phyloP scores from a whole-genome alignment of 1,140 invertebrate species.

The Chironomus tepperi region DNA sequence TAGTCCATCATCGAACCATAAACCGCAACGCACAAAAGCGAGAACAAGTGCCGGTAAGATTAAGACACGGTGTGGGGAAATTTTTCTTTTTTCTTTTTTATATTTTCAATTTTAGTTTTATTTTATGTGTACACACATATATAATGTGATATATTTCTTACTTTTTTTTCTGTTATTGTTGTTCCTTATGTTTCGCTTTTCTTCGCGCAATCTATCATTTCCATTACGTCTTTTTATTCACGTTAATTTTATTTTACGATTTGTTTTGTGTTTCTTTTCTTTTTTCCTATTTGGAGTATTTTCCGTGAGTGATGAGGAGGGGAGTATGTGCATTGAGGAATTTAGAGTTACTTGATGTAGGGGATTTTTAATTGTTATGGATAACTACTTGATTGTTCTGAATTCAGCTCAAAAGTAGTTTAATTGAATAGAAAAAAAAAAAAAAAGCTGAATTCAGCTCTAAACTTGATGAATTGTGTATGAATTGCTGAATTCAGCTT shows the following conservation, averaged over 20 bases:
- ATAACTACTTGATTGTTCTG: too few species aligned
- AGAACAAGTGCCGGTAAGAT: conserved; percentile 41
- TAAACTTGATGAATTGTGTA: too few species aligned
- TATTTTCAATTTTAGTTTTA: conserved; percentile 26
- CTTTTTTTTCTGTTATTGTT: background rate
- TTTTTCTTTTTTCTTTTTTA: conserved; percentile 27
- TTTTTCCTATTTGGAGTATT: too few species aligned
- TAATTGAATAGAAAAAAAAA: too few species aligned
- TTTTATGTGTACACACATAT: background rate
- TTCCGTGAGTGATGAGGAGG: too few species aligned
- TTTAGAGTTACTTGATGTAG: too few species aligned
- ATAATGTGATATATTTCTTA: too few species aligned
- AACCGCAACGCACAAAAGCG: conserved; percentile 39
- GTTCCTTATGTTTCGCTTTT: background rate
- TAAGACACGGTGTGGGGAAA: conserved; percentile 38
- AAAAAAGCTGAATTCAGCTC: too few species aligned
- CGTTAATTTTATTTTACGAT: background rate
- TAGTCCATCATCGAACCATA: conserved; percentile 28
- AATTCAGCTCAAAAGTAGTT: too few species aligned
- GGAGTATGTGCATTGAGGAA: too few species aligned
- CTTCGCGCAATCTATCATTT: background rate
- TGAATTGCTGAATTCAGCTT: too few species aligned
- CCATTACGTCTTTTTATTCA: background rate
- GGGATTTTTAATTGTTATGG: too few species aligned
- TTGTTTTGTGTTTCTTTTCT: background rate